Evolutionary conservation across 2,888 invertebrate species (phyloP).

Genomic region (Drosophila kanekoi): DNA sequence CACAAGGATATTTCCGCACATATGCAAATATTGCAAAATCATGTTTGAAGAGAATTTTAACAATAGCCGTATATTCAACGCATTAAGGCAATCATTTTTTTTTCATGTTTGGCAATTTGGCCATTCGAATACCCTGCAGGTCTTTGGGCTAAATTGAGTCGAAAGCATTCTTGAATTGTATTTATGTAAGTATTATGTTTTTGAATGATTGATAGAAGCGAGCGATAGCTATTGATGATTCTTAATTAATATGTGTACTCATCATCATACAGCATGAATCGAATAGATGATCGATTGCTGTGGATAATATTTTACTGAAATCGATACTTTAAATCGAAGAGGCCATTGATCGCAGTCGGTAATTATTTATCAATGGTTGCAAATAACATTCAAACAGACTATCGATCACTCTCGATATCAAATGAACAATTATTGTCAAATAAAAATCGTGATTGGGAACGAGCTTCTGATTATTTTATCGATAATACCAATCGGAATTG

Average conservation of each 20-base stretch:
- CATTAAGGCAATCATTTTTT: conserved; percentile 43
- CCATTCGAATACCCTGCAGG: conserved; percentile 46
- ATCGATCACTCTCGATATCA: neutral
- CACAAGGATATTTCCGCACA: conserved; percentile 15
- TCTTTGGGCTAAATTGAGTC: neutral
- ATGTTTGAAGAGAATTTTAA: conserved; percentile 37
- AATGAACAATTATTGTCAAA: too few species aligned
- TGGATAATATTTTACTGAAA: neutral
- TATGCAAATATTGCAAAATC: conserved; percentile 62
- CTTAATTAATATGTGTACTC: too few species aligned
- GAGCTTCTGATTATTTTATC: too few species aligned
- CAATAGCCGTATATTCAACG: conserved; percentile 37
- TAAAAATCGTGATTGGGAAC: too few species aligned
- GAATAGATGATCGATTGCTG: too few species aligned
- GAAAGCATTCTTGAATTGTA: neutral
- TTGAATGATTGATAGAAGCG: neutral
- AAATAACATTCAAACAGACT: too few species aligned
- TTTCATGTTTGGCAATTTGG: conserved; percentile 34
- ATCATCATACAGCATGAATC: neutral
- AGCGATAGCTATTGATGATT: too few species aligned
- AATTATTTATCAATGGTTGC: too few species aligned
- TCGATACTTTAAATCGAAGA: neutral
- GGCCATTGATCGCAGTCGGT: neutral
- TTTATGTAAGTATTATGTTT: neutral
- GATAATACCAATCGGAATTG: too few species aligned